A percentile compares a stretch with the other conserved stretches of the same genome.
Conservation (phyloP, 35 echinoderm and acorn worm genomes). For the Lytechinus pictus region DNA sequence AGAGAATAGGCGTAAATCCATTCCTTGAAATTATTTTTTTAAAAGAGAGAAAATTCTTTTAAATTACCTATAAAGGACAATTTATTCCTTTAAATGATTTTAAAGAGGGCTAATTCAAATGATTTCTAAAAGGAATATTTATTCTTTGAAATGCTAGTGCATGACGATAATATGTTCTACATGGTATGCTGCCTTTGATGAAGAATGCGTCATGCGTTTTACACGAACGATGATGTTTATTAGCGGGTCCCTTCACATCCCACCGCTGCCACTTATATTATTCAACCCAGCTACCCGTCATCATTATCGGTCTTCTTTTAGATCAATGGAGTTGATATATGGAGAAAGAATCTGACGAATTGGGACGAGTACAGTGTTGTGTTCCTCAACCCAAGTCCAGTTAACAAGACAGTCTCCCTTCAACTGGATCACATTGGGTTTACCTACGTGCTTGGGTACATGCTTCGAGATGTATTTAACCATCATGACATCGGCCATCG, state of each 20-base stretch:
- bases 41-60: too few relatives aligned
- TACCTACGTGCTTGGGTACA: constrained; percentile 52
- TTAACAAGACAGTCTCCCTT: constrained; percentile 50
- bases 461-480: constrained; percentile 55
- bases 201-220: too few relatives aligned
- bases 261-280: background rate
- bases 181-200: too few relatives aligned
- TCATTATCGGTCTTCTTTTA: background rate
- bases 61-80: too few relatives aligned
- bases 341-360: constrained; percentile 48
- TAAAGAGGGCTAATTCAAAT: too few relatives aligned
- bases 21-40: too few relatives aligned
- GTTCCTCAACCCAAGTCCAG: constrained; percentile 51
- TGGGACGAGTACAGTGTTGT: constrained; percentile 47
- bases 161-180: too few relatives aligned
- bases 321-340: constrained; percentile 51
- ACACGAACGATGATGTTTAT: background rate
- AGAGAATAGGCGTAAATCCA: too few relatives aligned
- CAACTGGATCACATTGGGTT: constrained; percentile 56
- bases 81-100: too few relatives aligned
- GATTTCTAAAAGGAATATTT: too few relatives aligned
- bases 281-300: background rate
- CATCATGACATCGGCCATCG: constrained; percentile 61
- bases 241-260: background rate
- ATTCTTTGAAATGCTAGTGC: too few relatives aligned